phyloP scores from a whole-genome alignment of 2,888 invertebrate genomes.

The Luperina nickerlii region DNA sequence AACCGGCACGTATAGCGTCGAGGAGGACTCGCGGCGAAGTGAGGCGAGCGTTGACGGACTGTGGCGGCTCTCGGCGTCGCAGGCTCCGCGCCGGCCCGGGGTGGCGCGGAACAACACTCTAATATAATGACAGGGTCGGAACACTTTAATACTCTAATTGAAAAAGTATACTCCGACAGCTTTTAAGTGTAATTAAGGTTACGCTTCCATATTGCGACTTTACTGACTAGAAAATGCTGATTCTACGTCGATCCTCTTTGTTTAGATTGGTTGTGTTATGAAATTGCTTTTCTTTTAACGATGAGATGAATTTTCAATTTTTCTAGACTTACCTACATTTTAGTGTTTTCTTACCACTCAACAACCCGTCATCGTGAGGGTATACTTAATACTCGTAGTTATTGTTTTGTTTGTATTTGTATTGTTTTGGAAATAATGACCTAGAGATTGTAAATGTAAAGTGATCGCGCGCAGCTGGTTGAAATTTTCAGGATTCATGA shows the following conservation, averaged over 20 bases:
- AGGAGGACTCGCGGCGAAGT: conserved; percentile 76
- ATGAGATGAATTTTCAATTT: conserved; percentile 5
- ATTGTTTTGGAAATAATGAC: neutral
- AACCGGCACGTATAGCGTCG: conserved; percentile 72
- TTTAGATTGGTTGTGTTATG: conserved; percentile 31
- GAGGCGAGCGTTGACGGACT: conserved; percentile 49
- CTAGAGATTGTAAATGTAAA: neutral
- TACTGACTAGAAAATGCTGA: conserved; percentile 63
- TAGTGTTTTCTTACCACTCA: neutral
- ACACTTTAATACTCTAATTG: conserved; percentile 90
- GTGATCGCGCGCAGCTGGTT: too few species aligned
- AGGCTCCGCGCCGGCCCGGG: conserved; percentile 76
- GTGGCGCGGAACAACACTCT: conserved; percentile 89
- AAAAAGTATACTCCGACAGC: conserved; percentile 89
- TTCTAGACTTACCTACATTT: neutral
- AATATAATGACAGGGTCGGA: conserved; percentile 90
- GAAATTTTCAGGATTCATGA: neutral
- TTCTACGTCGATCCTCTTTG: conserved; percentile 53
- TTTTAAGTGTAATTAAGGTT: conserved; percentile 86
- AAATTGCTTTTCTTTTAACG: conserved; percentile 40
- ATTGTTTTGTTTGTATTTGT: neutral
- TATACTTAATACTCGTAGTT: neutral
- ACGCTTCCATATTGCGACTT: conserved; percentile 77
- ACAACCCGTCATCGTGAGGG: neutral
- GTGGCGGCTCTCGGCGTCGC: conserved; percentile 34